Base-by-base conservation (phyloP, 2,797 vertebrate genomes). In the Hippopotamyrus pictus region DNA sequence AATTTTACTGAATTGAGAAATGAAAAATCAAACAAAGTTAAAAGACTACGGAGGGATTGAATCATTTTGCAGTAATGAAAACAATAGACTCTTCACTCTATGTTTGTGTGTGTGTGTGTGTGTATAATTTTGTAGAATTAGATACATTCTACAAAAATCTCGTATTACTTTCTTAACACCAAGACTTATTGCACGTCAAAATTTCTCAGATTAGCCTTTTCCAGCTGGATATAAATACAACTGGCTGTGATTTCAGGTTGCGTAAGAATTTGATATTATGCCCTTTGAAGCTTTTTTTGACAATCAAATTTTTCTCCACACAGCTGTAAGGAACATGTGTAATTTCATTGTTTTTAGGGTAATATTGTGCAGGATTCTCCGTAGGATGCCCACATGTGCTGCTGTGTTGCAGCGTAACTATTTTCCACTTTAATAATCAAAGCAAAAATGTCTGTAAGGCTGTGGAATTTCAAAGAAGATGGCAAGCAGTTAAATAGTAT, bases 321-420 rank as follows among this genome's bases (percentile, higher is more conserved):
- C 93, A 94, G 93, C 92, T 95, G 93, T 87, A 89, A 84, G 93
- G 92, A 94, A 93, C 91, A 94, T 93, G 92, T 92, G 84, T 91
- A 92, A 90, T 65, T 69, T 73, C 46, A 44, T 88, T 73, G 44
- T 65, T 17, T 33, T 65, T 17, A 14, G 29, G 29, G 65, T 33
- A 33, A 33, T 33, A 69, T 33, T 69, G 25, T 69, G 25, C 25
- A 73, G 19, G 14, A 51, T 33, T 76, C 62, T 33, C 87, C 53
- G 14, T 17, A 22, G 87, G 25, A 29, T 65, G 41, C 5, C 37
- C 54, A 19, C 12, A 19, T 53, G 19, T 41, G 12, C 33, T 29
- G 54, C 57, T 33, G 65, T 69, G 29, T 69, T 48, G 57, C 86
- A n/a, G 87, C 3, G 41, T 5, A 50, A 76, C 44, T 48, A 33